phyloP scores from a whole-genome alignment of 2,888 invertebrate species.

The Selenia dentaria region DNA sequence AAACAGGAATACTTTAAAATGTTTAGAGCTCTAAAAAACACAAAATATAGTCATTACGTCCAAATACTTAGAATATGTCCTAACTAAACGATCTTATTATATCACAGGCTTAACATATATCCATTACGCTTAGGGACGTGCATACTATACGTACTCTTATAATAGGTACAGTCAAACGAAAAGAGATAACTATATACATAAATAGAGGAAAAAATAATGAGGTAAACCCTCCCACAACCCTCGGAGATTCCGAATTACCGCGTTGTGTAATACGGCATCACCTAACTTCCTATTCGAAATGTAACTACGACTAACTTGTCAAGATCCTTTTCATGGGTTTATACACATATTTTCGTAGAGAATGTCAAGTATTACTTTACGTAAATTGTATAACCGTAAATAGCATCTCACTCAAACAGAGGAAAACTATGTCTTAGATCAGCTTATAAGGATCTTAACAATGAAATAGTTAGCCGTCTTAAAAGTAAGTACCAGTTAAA shows the following conservation, averaged over 20 bases:
- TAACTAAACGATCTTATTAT: slow-evolving; percentile 77
- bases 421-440: too few relatives aligned
- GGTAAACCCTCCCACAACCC: slow-evolving; percentile 83
- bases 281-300: slow-evolving; percentile 64
- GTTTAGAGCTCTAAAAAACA: too few relatives aligned
- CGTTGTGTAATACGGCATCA: slow-evolving; percentile 57
- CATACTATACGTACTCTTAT: slow-evolving; percentile 80
- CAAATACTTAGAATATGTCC: slow-evolving; percentile 64
- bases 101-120: slow-evolving; percentile 84
- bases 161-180: slow-evolving; percentile 71
- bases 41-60: too few relatives aligned
- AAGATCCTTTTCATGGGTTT: slow-evolving; percentile 50
- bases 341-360: background rate
- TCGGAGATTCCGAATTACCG: slow-evolving; percentile 80
- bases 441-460: too few relatives aligned
- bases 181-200: slow-evolving; percentile 84
- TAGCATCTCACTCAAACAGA: too few relatives aligned
- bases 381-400: too few relatives aligned
- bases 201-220: slow-evolving; percentile 83
- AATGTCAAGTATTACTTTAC: too few relatives aligned
- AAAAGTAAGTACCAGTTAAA: too few relatives aligned
- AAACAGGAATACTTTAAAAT: too few relatives aligned
- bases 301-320: slow-evolving; percentile 54
- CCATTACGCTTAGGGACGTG: slow-evolving; percentile 79
- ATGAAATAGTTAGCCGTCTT: too few relatives aligned